Evolutionary conservation across 1,140 invertebrate genomes (phyloP).

Genomic region (Ericerus pela): DNA sequence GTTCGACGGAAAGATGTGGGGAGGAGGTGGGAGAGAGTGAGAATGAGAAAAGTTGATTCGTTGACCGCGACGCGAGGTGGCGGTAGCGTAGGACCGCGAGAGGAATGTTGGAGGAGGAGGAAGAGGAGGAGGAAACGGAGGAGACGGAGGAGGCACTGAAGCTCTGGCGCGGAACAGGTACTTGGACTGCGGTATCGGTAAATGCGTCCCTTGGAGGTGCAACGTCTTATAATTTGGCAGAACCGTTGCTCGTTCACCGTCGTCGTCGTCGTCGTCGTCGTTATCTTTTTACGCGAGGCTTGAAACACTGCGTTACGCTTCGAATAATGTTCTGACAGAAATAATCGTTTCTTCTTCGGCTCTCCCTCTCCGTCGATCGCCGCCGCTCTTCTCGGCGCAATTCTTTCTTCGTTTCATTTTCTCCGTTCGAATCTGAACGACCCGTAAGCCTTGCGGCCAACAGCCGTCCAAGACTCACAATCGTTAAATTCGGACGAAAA

Average conservation of each 20-base stretch:
- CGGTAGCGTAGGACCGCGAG: neutral
- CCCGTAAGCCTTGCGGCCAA: no score
- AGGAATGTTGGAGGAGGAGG: conserved; percentile 11
- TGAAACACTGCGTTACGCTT: neutral
- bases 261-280: neutral
- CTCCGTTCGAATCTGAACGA: no score
- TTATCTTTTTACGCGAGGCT: neutral
- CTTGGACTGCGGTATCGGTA: no score
- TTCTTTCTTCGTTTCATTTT: no score
- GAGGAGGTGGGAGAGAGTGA: neutral
- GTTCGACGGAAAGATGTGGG: conserved; percentile 14
- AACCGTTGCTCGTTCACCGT: neutral
- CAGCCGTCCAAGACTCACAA: no score
- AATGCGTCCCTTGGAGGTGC: neutral
- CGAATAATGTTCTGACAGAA: no score
- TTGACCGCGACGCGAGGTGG: neutral
- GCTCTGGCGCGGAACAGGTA: neutral
- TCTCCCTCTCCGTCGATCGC: no score
- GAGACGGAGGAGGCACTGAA: conserved; percentile 4
- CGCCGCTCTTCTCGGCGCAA: no score
- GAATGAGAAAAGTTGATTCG: neutral
- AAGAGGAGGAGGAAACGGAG: conserved; percentile 18
- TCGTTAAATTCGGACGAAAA: no score
- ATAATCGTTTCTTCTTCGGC: no score
- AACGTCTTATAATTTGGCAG: conserved; percentile 4